phyloP scores from a whole-genome alignment of 1,140 invertebrate genomes.

The Lordiphosa stackelbergi region DNA sequence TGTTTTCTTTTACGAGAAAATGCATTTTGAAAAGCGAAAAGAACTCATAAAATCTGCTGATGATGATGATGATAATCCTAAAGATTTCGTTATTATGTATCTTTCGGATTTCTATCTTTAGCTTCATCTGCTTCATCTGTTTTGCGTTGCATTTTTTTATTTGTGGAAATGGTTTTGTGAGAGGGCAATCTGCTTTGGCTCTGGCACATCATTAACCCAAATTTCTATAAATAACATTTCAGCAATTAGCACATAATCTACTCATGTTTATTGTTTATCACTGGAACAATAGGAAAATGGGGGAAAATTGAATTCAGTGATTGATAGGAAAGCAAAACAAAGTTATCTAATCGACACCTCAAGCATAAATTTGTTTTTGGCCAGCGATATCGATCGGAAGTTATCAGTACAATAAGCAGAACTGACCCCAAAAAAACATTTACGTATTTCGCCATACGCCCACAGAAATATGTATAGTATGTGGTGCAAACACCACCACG shows the following conservation, averaged over 20 bases:
- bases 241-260: slow-evolving; percentile 34
- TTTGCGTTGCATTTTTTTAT: slow-evolving; percentile 44
- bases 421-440: slow-evolving; percentile 2
- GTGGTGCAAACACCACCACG: slow-evolving; percentile 33
- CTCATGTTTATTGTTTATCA: slow-evolving; percentile 3
- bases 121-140: slow-evolving; percentile 36
- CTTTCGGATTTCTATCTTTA: slow-evolving; percentile 45
- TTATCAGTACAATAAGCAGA: slow-evolving; percentile 26
- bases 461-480: slow-evolving; percentile 25
- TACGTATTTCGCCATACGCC: slow-evolving; percentile 58
- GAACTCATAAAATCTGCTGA: slow-evolving; percentile 50
- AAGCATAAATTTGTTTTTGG: slow-evolving; percentile 10
- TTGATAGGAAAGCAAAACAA: slow-evolving; percentile 31
- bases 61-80: slow-evolving; percentile 51
- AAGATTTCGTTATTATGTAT: slow-evolving; percentile 39
- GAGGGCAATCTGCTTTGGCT: slow-evolving; percentile 58
- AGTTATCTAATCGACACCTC: slow-evolving; percentile 31
- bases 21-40: slow-evolving; percentile 63
- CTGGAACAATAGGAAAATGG: slow-evolving; percentile 1
- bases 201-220: slow-evolving; percentile 68
- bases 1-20: slow-evolving; percentile 22
- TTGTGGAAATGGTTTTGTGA: slow-evolving; percentile 31
- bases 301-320: slow-evolving; percentile 7
- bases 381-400: slow-evolving; percentile 53
- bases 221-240: slow-evolving; percentile 65